These are phyloP conservation scores for Ceratina australensis DNA, from an alignment of 1,140 invertebrate genomes.

Conservation along the genomic window DNA sequence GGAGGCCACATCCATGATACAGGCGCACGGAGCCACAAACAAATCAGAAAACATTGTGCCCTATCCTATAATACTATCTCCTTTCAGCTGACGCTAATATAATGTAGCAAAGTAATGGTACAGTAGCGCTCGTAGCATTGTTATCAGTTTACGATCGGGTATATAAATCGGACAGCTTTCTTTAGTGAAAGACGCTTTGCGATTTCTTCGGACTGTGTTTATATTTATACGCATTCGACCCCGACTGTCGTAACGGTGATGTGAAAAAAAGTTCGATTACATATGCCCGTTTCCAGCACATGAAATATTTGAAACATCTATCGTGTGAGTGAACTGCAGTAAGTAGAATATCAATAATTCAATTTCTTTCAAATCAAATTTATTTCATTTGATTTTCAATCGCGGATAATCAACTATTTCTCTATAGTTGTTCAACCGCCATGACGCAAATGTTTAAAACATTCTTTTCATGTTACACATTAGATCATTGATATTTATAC, in stretches of 20 bases:
- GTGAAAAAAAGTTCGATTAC: not conserved
- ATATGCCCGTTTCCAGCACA: not conserved
- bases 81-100: not conserved
- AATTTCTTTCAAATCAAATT: not conserved
- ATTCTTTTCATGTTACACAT: too few species aligned
- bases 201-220: not conserved
- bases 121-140: not conserved
- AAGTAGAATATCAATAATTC: not conserved
- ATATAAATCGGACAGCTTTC: constrained; percentile 5
- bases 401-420: not conserved
- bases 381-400: not conserved
- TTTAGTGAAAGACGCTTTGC: not conserved
- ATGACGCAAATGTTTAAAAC: too few species aligned
- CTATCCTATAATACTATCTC: not conserved
- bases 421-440: too few species aligned
- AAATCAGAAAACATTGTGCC: not conserved
- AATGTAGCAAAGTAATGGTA: too few species aligned
- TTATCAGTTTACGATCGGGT: constrained; percentile 15
- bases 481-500: too few species aligned
- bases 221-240: not conserved
- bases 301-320: not conserved
- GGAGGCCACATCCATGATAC: not conserved
- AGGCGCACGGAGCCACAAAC: not conserved
- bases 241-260: not conserved
- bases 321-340: not conserved